Evolutionary conservation across 37 sponge, comb jelly and placozoan genomes (phyloP), one percentile per base, ranked within the genome.

Genomic region (Dysidea cf. avara): DNA sequence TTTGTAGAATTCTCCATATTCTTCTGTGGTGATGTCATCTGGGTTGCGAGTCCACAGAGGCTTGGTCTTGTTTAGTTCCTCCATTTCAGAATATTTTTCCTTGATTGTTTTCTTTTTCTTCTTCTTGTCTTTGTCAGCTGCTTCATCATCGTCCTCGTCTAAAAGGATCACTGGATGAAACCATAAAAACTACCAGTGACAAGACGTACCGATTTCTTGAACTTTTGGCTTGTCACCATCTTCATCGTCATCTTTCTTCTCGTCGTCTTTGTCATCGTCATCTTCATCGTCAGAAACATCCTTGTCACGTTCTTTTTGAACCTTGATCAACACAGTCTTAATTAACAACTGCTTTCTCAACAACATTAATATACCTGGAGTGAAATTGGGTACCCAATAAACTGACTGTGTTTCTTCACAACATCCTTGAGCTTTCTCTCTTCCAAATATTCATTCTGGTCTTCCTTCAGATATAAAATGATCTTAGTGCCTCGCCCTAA

Each of bases 1-100:
- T 76, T 97, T 97, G 87, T 97, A 97, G 86, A 97, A 97, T 52
- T 92, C 93, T 17, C 93, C 99, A 74, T 97, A 97, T 66, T 97
- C 99, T 60, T 97, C 99, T 50, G 85, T 73, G 14, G 71, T 89
- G 79, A 97, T 97, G 73, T 97, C 99, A 63, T 94, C 93, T 26
- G 99, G 96, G 69, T 94, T 97, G 5, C 96, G 81, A 21, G 96
- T 97, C 99, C 99, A 97, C 49, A 97, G 81, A 4, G 99, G 99
- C 65, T 97, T 97, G 54, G 93, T 97, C 54, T 97, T 97, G 83
- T 97, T 97, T 60, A 97, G 88, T 55, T 94, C 92, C 56, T 97
- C 96, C 68, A 91, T 22, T 20, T 97, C 99, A 21, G 74, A 92
- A 90, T 97, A 97, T 78, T 97, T 97, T 69, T 97, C 95, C 83